These are phyloP conservation scores for Chiroxiphia lanceolata DNA, from an alignment of 2,797 vertebrate genomes.

Conservation along the genomic window DNA sequence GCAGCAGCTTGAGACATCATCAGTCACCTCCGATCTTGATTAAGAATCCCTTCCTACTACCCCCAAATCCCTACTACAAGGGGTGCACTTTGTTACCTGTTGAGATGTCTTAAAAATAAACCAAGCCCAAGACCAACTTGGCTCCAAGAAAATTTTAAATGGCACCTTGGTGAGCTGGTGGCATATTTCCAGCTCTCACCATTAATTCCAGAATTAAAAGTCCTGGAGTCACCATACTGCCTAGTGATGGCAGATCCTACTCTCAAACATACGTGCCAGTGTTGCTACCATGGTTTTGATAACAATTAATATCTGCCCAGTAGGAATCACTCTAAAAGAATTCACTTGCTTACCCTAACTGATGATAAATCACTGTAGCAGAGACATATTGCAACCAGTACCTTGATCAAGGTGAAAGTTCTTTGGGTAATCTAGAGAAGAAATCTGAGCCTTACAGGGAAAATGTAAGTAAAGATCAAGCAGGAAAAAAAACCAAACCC, in stretches of 20 bases:
- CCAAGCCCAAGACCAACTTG: neutral
- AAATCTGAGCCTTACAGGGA: neutral
- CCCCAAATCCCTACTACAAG: neutral
- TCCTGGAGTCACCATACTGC: neutral
- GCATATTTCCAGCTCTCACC: neutral
- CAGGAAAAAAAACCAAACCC: fast-evolving
- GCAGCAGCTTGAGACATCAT: neutral
- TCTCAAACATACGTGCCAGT: fast-evolving
- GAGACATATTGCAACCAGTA: neutral
- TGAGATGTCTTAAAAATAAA: neutral
- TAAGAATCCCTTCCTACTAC: neutral
- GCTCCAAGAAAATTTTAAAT: neutral
- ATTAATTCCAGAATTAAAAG: neutral
- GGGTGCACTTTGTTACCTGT: neutral
- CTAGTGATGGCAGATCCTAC: neutral
- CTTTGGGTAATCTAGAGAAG: neutral
- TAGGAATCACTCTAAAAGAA: neutral
- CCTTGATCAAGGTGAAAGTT: neutral
- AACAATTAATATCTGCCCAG: neutral
- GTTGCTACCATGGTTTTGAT: fast-evolving
- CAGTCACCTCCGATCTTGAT: neutral
- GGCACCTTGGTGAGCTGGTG: neutral
- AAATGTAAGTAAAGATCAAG: neutral
- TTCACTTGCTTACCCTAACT: neutral
- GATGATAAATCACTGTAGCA: neutral